Conservation (phyloP, 2,113 vertebrate genomes). For the Accipiter cooperii region DNA sequence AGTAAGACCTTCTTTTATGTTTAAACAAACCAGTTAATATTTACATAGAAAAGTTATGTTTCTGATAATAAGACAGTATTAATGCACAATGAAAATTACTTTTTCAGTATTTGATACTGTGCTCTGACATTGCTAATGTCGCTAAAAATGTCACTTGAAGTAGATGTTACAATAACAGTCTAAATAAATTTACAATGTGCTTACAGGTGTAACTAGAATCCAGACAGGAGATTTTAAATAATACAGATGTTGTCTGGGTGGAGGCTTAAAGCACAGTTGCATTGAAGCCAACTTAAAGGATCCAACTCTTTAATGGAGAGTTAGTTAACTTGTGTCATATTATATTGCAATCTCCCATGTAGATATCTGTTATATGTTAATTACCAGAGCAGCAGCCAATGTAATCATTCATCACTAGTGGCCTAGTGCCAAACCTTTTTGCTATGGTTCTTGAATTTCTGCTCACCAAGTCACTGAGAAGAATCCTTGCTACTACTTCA, state of each 20-base stretch:
- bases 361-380: not conserved
- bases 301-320: not conserved
- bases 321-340: not conserved
- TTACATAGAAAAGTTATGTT: constrained; percentile 64
- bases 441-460: not conserved
- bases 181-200: not conserved
- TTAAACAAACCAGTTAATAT: constrained; percentile 68
- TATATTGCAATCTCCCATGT: not conserved
- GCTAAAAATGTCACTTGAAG: constrained; percentile 54
- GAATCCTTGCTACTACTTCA: not conserved
- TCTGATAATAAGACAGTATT: constrained; percentile 57
- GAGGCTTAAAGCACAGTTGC: not conserved
- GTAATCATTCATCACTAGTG: not conserved
- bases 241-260: not conserved
- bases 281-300: not conserved
- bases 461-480: not conserved
- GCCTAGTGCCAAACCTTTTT: not conserved
- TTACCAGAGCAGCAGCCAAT: not conserved
- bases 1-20: constrained; percentile 45
- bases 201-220: not conserved
- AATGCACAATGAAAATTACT: constrained; percentile 53
- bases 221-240: not conserved
- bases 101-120: constrained; percentile 51
- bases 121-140: constrained; percentile 36
- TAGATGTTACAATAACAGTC: constrained; percentile 49